Percentiles rank a stretch among this genome's conserved stretches.
Evolutionary conservation across 2,797 vertebrate genomes (phyloP).

Genomic region (Sebastes hopkinsi): DNA sequence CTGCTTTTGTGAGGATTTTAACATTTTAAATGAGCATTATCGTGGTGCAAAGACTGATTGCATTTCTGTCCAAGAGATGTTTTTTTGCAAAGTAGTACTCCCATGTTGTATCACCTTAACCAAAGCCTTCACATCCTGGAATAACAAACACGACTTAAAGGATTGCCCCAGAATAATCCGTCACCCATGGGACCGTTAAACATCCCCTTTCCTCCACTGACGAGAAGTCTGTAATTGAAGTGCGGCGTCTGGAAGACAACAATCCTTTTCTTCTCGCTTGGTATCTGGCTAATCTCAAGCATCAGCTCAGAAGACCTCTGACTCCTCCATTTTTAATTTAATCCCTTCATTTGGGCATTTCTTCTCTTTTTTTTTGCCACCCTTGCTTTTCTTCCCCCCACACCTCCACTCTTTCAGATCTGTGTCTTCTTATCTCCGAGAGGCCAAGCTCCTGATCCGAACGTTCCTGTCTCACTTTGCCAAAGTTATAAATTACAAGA

Average conservation of each 20-base stretch:
- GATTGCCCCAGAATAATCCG: slow-evolving; percentile 52
- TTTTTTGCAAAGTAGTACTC: slow-evolving; percentile 50
- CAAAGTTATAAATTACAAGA: slow-evolving; percentile 61
- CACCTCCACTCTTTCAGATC: slow-evolving; percentile 59
- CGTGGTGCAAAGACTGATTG: not conserved
- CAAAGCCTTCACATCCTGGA: slow-evolving; percentile 55
- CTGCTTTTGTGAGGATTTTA: slow-evolving; percentile 39
- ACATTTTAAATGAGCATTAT: slow-evolving; percentile 27
- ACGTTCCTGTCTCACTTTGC: slow-evolving; percentile 40
- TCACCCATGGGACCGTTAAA: slow-evolving; percentile 57
- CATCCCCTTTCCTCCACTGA: slow-evolving; percentile 35
- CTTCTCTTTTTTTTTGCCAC: slow-evolving; percentile 48
- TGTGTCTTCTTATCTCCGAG: slow-evolving; percentile 69
- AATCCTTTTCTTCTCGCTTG: slow-evolving; percentile 49
- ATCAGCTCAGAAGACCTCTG: slow-evolving; percentile 61
- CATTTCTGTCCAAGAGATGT: slow-evolving; percentile 10
- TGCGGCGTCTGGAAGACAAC: slow-evolving; percentile 56
- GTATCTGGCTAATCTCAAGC: slow-evolving; percentile 77
- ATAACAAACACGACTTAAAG: slow-evolving; percentile 70
- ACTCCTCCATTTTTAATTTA: slow-evolving; percentile 65
- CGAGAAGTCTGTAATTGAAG: slow-evolving; percentile 57
- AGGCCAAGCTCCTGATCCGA: slow-evolving; percentile 43
- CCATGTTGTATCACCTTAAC: slow-evolving; percentile 39
- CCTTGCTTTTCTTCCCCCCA: slow-evolving; percentile 27
- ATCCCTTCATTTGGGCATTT: slow-evolving; percentile 54